Base-by-base conservation (phyloP, 2,797 vertebrate species). In the Novumbra hubbsi region DNA sequence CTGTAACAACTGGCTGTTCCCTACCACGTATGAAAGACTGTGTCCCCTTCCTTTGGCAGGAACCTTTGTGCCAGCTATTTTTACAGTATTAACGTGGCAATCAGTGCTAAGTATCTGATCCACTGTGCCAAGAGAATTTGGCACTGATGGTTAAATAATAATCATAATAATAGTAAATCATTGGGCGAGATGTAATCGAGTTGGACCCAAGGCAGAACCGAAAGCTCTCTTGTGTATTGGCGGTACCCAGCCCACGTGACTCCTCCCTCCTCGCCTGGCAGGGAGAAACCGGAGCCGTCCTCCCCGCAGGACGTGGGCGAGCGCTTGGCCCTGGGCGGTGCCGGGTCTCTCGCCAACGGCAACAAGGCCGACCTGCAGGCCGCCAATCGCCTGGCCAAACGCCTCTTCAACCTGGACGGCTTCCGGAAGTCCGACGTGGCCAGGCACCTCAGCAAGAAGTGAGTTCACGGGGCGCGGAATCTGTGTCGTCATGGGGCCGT, bases 371-470 rank as follows among this genome's bases (percentile, higher is more conserved):
- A 99, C 83, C 89, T 96, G 83, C 95, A 96, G 85, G 96, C 97
- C 0, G 96, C 97, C 12, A 94, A 94, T 68, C 95, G 96, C 2
- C 93, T 99, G 24, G 97, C 97, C 77, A 96, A 96, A 81, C 93
- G 96, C 55, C 96, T 99, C 7, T 98, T 95, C 92, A 93, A 92
- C 82, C 92, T 98, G 76, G 97, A 98, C 0, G 97, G 98, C 78
- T 99, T 99, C 92, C 94, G 92, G 89, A 98, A 97, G 87, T 96
- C 96, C 0, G 97, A 98, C 7, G 95, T 99, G 76, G 96, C 96
- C 48, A 91, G 94, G 38, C 97, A 99, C 88, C 88, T 99, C 78
- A 94, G 96, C 91, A 98, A 98, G 90, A 98, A 98, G 98, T 98
- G 88, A 84, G 95, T 86, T 84, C 75, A 83, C n/a, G 78, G 87